A percentile compares a stretch with the other conserved stretches of the same genome.
These are phyloP conservation scores for Rhea americana DNA, from an alignment of 2,113 vertebrate species.

Conservation along the genomic window DNA sequence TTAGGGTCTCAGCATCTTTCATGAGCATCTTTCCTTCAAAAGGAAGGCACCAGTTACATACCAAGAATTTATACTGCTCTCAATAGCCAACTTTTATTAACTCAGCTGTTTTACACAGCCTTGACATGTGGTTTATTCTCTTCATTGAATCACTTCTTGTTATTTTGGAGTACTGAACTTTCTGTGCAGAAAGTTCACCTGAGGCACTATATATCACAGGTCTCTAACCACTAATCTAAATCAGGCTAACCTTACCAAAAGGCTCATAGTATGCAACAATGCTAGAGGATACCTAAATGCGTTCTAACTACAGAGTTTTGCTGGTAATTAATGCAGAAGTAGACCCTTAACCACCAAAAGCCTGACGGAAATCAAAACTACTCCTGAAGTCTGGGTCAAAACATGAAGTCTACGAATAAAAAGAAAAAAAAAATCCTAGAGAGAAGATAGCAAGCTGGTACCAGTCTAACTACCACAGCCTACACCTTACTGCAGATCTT, in stretches of 20 bases:
- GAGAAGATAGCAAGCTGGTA: background rate
- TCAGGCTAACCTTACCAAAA: background rate
- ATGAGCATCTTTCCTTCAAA: background rate
- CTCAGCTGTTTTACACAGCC: background rate
- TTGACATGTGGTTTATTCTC: background rate
- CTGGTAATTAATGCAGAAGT: background rate
- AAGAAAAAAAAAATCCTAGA: background rate
- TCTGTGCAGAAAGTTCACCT: background rate
- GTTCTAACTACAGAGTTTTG: background rate
- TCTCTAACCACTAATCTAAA: background rate
- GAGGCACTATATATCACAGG: fast-evolving
- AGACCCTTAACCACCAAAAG: background rate
- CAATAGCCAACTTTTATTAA: background rate
- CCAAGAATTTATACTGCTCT: background rate
- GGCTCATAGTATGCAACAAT: fast-evolving
- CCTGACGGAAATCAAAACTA: background rate
- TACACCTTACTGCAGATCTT: background rate
- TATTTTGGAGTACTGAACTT: background rate
- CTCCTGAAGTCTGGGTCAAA: background rate
- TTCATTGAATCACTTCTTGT: background rate
- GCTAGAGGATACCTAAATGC: background rate
- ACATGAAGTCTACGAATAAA: background rate
- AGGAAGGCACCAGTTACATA: background rate
- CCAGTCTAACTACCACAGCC: background rate
- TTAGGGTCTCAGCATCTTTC: fast-evolving